Conservation (phyloP, 2,888 invertebrate genomes). For the Gastrophysa polygoni region DNA sequence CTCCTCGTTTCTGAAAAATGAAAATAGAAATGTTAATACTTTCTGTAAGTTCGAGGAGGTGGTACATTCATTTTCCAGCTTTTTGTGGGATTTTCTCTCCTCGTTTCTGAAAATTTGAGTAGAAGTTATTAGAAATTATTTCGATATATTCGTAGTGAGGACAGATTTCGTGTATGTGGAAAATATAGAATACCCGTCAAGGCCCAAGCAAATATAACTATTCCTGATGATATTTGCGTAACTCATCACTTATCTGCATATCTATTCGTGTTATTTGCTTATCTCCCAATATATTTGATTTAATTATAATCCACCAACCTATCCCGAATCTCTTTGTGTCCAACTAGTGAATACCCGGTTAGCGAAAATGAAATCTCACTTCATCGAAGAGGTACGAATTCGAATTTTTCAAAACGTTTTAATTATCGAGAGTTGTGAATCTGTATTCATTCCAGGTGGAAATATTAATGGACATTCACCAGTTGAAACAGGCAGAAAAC, state of each 20-base stretch:
- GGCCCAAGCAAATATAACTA: too few species aligned
- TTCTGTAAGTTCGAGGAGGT: too few species aligned
- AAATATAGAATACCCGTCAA: too few species aligned
- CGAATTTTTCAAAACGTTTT: neutral
- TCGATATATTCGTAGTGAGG: too few species aligned
- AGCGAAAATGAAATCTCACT: slow-evolving; percentile 37
- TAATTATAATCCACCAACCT: neutral
- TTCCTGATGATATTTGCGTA: neutral
- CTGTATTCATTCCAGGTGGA: slow-evolving; percentile 44
- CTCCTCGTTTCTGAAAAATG: too few species aligned
- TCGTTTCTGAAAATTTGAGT: too few species aligned
- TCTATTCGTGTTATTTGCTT: neutral
- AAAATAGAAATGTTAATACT: too few species aligned
- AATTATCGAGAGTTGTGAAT: neutral
- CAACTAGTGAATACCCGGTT: neutral
- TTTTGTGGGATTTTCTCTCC: too few species aligned
- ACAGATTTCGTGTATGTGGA: too few species aligned
- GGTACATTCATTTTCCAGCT: too few species aligned
- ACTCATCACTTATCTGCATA: neutral
- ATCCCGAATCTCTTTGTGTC: neutral
- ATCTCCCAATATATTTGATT: neutral
- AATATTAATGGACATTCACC: slow-evolving; percentile 51
- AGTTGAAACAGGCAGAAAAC: slow-evolving; percentile 44
- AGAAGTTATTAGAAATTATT: too few species aligned
- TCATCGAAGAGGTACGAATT: slow-evolving; percentile 40